These are phyloP conservation scores for Gallinago solitaria DNA, from an alignment of 2,797 vertebrate genomes.

Conservation along the genomic window DNA sequence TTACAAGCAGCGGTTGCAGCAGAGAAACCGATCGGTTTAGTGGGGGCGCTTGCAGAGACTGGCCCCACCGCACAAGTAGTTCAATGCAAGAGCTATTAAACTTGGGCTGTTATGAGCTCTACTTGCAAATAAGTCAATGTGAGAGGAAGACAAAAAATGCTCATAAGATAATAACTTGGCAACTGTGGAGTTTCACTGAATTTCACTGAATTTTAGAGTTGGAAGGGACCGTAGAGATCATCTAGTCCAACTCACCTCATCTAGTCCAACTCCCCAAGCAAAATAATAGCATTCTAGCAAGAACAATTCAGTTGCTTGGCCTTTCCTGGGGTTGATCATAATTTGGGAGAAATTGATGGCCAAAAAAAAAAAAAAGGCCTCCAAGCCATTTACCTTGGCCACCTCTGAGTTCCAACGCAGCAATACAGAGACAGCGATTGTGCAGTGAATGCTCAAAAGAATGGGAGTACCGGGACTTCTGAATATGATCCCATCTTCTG, in stretches of 20 bases:
- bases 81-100: not conserved
- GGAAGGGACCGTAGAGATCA: too few relatives aligned
- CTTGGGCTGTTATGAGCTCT: not conserved
- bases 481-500: not conserved
- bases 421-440: fast-evolving
- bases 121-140: not conserved
- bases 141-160: not conserved
- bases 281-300: not conserved
- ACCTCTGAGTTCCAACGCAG: not conserved
- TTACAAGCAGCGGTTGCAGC: not conserved
- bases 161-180: not conserved
- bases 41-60: not conserved
- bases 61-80: not conserved
- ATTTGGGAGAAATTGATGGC: not conserved
- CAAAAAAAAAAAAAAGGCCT: not conserved
- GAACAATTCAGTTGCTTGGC: not conserved
- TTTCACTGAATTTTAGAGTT: too few relatives aligned
- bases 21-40: not conserved
- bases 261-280: too few relatives aligned
- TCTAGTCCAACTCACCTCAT: too few relatives aligned
- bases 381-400: not conserved
- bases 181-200: not conserved
- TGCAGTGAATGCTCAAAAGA: not conserved
- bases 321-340: not conserved
- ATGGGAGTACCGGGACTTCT: not conserved